Percentiles rank a stretch among this genome's conserved stretches.
phyloP scores from a whole-genome alignment of 2,113 vertebrate species.

The Aix galericulata region DNA sequence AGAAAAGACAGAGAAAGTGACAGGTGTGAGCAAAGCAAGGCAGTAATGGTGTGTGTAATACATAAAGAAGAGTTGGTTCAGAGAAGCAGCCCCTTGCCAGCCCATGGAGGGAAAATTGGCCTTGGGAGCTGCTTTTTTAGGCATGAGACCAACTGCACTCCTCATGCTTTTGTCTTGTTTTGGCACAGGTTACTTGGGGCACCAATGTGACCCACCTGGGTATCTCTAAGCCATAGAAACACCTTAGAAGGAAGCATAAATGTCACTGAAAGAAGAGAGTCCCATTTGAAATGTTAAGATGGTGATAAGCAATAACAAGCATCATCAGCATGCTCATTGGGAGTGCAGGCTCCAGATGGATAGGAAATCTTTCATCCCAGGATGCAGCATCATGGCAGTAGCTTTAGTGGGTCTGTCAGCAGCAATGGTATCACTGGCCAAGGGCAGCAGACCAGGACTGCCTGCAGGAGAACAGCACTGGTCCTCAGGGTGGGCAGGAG shows the following conservation, averaged over 20 bases:
- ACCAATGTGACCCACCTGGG: not conserved
- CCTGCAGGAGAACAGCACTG: not conserved
- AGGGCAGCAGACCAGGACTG: not conserved
- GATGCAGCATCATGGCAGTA: not conserved
- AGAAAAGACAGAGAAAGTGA: not conserved
- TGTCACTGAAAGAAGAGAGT: not conserved
- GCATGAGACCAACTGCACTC: not conserved
- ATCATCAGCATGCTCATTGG: not conserved
- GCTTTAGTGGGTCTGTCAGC: not conserved
- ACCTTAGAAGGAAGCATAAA: not conserved
- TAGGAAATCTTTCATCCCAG: not conserved
- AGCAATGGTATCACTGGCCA: not conserved
- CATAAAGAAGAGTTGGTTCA: not conserved
- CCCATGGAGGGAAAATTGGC: not conserved
- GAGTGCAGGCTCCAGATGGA: not conserved
- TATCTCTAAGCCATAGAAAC: not conserved
- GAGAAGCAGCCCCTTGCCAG: accelerated
- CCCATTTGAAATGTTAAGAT: not conserved
- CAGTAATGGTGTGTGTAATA: not conserved
- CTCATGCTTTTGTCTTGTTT: not conserved
- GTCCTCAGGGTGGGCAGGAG: not conserved
- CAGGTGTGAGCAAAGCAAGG: not conserved
- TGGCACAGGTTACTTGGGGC: not conserved
- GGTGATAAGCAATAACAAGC: not conserved
- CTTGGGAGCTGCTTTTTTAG: not conserved